Conservation (phyloP, 1,140 invertebrate genomes). For the Megalopta genalis region DNA sequence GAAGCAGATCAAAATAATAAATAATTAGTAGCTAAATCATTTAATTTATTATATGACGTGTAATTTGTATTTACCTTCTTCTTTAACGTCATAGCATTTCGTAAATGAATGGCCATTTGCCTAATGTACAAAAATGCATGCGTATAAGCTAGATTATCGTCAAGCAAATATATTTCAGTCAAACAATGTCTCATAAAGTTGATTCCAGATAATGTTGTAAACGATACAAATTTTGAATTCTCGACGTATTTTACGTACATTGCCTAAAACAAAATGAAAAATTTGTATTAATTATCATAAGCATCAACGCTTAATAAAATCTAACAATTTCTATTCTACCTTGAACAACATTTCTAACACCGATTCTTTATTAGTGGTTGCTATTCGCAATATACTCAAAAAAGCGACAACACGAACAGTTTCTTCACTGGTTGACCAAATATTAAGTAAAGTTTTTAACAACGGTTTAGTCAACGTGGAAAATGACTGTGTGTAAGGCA, state of each 20-base stretch:
- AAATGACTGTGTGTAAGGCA: slow-evolving; percentile 85
- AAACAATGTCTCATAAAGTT: slow-evolving; percentile 98
- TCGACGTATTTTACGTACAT: slow-evolving; percentile 97
- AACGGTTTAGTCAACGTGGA: slow-evolving; percentile 86
- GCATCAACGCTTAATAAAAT: not conserved
- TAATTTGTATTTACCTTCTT: slow-evolving; percentile 83
- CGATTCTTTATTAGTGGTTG: slow-evolving; percentile 84
- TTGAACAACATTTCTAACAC: slow-evolving; percentile 89
- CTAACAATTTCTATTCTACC: slow-evolving; percentile 73
- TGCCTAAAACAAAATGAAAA: slow-evolving; percentile 75
- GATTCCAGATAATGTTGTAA: slow-evolving; percentile 91
- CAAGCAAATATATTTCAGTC: slow-evolving; percentile 93
- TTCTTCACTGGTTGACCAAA: slow-evolving; percentile 93
- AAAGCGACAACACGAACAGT: slow-evolving; percentile 93
- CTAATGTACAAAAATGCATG: slow-evolving; percentile 98
- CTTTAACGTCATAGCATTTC: slow-evolving; percentile 95
- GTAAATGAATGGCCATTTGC: slow-evolving; percentile 96
- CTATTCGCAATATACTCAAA: slow-evolving; percentile 91
- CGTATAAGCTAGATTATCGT: slow-evolving; percentile 90
- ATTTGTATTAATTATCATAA: slow-evolving; percentile 1
- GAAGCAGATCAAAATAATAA: slow-evolving; percentile 53
- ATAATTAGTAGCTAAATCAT: slow-evolving; percentile 7
- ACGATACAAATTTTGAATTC: slow-evolving; percentile 96
- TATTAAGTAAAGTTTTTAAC: slow-evolving; percentile 87
- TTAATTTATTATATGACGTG: slow-evolving; percentile 22